These are phyloP conservation scores for Lepus timidus DNA, from an alignment of 2,113 vertebrate genomes.

Conservation along the genomic window DNA sequence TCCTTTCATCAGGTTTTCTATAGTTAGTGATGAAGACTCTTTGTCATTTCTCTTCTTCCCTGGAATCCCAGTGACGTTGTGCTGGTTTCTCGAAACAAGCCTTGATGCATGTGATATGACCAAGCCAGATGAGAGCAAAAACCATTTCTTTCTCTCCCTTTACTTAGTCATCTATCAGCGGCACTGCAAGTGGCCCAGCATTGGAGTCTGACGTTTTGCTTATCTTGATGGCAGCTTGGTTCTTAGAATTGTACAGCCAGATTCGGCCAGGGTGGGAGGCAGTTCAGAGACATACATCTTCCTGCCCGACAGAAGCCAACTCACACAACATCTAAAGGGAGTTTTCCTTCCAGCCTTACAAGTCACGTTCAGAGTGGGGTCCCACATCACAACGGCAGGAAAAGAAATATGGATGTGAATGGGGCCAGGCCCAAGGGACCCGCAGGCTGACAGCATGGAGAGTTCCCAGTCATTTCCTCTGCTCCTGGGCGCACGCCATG, in stretches of 20 bases:
- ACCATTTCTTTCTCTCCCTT: background rate
- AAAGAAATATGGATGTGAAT: slow-evolving; percentile 62
- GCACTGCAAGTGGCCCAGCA: background rate
- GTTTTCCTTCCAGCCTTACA: slow-evolving; percentile 50
- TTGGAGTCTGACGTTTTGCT: background rate
- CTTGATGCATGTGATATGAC: background rate
- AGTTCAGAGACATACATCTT: background rate
- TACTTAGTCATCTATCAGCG: fast-evolving
- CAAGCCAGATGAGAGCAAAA: background rate
- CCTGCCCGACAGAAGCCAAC: slow-evolving; percentile 45
- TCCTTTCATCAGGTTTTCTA: background rate
- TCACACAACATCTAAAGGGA: slow-evolving; percentile 24
- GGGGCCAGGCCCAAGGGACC: background rate
- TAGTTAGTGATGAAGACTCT: background rate
- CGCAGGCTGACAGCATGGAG: background rate
- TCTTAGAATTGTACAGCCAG: background rate
- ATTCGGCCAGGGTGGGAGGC: background rate
- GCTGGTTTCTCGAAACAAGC: background rate
- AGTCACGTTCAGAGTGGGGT: slow-evolving; percentile 69
- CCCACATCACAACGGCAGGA: slow-evolving; percentile 30
- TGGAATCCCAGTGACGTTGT: background rate
- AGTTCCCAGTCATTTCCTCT: background rate
- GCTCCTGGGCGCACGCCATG: background rate
- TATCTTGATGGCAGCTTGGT: background rate
- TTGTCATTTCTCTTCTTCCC: background rate